phyloP scores from a whole-genome alignment of 2,888 invertebrate genomes.

The Tenthredo distinguenda region DNA sequence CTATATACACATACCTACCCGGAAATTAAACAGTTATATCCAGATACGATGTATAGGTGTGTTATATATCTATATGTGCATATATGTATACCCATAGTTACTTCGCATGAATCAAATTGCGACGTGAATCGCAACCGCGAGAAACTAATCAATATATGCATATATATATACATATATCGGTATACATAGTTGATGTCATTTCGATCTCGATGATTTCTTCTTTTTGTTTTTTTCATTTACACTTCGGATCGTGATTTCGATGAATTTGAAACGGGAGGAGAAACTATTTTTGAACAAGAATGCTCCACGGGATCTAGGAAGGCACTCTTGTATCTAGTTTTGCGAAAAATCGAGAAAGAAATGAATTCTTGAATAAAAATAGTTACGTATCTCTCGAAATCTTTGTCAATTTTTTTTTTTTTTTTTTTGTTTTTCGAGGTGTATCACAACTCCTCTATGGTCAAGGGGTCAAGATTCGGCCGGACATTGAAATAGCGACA shows the following conservation, averaged over 20 bases:
- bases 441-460: neutral
- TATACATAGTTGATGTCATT: too few species aligned
- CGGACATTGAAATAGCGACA: neutral
- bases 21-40: constrained; percentile 42
- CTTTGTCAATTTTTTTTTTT: neutral
- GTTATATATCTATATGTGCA: neutral
- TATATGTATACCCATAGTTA: neutral
- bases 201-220: too few species aligned
- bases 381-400: too few species aligned
- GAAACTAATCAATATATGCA: constrained; percentile 14
- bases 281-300: too few species aligned
- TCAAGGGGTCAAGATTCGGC: neutral
- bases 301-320: too few species aligned
- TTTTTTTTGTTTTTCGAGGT: neutral
- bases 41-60: neutral
- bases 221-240: neutral
- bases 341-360: too few species aligned
- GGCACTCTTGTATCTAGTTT: too few species aligned
- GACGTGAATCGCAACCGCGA: neutral
- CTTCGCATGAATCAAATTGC: neutral
- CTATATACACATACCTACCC: neutral
- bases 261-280: too few species aligned
- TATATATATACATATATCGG: too few species aligned
- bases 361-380: too few species aligned
- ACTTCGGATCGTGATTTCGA: too few species aligned